phyloP scores from a whole-genome alignment of 2,888 invertebrate genomes.

The Linnaemya vulpina region DNA sequence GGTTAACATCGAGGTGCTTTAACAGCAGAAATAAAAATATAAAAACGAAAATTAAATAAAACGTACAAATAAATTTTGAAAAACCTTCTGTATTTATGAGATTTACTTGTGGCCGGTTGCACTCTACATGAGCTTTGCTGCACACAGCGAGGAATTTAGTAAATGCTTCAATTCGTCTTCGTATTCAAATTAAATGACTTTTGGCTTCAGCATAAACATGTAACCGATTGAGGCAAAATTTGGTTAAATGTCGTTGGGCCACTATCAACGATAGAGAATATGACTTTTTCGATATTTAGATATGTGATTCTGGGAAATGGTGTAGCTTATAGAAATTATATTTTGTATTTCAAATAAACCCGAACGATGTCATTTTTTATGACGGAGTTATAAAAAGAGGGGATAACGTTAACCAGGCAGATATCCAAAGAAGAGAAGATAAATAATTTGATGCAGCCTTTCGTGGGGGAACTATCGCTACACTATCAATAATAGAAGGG shows the following conservation, averaged over 20 bases:
- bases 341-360: no score
- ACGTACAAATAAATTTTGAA: slow-evolving; percentile 18
- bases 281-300: no score
- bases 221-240: neutral
- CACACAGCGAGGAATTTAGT: neutral
- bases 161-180: neutral
- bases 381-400: no score
- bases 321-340: no score
- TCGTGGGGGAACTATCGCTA: no score
- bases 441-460: no score
- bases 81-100: slow-evolving; percentile 15
- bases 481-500: no score
- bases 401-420: no score
- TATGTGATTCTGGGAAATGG: no score
- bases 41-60: neutral
- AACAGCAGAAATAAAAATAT: slow-evolving; percentile 48
- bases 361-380: no score
- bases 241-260: neutral
- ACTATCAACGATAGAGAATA: no score
- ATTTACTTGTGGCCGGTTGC: slow-evolving; percentile 5
- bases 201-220: neutral
- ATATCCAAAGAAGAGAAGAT: no score
- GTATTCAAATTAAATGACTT: neutral
- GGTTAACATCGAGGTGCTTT: slow-evolving; percentile 51
- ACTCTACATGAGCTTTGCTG: slow-evolving; percentile 17